Evolutionary conservation across 1,140 invertebrate species (phyloP).

Genomic region (Drosophila lowei): DNA sequence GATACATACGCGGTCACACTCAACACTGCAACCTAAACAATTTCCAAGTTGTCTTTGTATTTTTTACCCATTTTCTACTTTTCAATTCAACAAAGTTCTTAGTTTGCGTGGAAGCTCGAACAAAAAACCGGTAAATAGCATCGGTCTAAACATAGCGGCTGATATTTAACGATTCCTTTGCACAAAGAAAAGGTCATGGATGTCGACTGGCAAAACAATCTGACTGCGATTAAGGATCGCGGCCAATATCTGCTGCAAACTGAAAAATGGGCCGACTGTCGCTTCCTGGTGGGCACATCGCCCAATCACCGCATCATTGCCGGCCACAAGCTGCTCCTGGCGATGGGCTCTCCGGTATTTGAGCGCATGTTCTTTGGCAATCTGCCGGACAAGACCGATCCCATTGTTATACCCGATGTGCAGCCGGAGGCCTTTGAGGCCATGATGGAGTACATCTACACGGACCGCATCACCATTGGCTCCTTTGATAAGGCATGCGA

Average conservation of each 20-base stretch:
- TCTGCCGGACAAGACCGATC: constrained; percentile 88
- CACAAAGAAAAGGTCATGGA: constrained; percentile 48
- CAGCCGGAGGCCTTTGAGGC: constrained; percentile 93
- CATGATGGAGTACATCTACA: constrained; percentile 92
- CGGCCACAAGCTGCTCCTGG: constrained; percentile 91
- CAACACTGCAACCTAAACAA: too few relatives aligned
- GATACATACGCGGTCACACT: too few relatives aligned
- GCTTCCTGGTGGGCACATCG: constrained; percentile 91
- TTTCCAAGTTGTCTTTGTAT: too few relatives aligned
- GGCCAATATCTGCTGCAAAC: constrained; percentile 88
- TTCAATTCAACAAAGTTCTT: too few relatives aligned
- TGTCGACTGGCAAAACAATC: constrained; percentile 89
- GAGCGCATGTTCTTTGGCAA: constrained; percentile 91
- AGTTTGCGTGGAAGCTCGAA: too few relatives aligned
- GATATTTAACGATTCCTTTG: too few relatives aligned
- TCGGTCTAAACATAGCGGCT: too few relatives aligned
- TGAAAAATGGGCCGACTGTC: constrained; percentile 91
- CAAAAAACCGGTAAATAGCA: too few relatives aligned
- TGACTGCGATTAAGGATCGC: constrained; percentile 87
- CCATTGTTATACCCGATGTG: constrained; percentile 91
- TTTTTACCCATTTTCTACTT: too few relatives aligned
- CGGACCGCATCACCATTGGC: constrained; percentile 89
- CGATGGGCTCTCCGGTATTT: constrained; percentile 93
- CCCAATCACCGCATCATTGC: constrained; percentile 88
- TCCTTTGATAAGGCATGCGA: constrained; percentile 93